A percentile compares a stretch with the other conserved stretches of the same genome.
phyloP scores from a whole-genome alignment of 2,888 invertebrate genomes.

The Cataglyphis cursor region DNA sequence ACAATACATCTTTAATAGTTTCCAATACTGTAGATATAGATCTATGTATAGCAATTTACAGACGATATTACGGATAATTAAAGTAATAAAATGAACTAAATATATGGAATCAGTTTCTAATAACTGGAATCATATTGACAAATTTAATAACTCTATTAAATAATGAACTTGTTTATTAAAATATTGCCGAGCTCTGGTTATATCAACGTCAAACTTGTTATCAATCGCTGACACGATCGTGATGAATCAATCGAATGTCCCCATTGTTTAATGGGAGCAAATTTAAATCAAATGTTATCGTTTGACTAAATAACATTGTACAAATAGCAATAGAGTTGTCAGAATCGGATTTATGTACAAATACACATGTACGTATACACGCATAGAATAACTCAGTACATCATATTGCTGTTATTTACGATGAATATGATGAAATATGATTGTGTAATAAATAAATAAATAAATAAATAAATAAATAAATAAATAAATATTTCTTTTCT shows the following conservation, averaged over 20 bases:
- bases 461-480: constrained; percentile 14
- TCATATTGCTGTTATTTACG: background rate
- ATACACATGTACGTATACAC: background rate
- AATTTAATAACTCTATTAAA: constrained; percentile 7
- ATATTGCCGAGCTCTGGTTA: background rate
- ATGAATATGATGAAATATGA: background rate
- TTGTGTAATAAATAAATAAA: background rate
- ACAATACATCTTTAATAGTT: background rate
- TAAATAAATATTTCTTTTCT: background rate
- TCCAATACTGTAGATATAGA: background rate
- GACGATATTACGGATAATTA: background rate
- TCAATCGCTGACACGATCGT: constrained; percentile 3
- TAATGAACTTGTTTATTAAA: constrained; percentile 21
- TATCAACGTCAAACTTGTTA: constrained; percentile 11
- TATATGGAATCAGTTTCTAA: constrained; percentile 8
- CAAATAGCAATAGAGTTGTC: constrained; percentile 18
- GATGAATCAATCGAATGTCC: constrained; percentile 10
- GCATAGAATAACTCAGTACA: background rate
- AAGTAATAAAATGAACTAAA: background rate
- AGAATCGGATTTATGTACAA: background rate
- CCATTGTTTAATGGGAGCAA: constrained; percentile 37
- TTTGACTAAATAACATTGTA: constrained; percentile 42
- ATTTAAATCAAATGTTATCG: constrained; percentile 53
- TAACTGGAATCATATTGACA: background rate
- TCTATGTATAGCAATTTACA: background rate